These are phyloP conservation scores for Drosophila erecta DNA, from an alignment of 1,140 invertebrate genomes.

Conservation along the genomic window DNA sequence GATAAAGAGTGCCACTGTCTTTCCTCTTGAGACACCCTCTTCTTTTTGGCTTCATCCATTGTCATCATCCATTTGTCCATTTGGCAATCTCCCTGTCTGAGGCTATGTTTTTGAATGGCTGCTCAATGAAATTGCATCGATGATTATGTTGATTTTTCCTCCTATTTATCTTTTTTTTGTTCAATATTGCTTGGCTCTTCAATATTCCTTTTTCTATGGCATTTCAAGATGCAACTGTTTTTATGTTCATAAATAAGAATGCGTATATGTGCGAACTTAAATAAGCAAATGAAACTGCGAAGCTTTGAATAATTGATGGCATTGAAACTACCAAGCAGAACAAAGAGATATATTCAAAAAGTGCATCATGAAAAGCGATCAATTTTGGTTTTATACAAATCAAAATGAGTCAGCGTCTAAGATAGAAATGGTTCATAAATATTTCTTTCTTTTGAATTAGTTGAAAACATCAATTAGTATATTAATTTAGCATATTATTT, in stretches of 20 bases:
- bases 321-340: slow-evolving; percentile 27
- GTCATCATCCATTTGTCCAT: slow-evolving; percentile 61
- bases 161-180: slow-evolving; percentile 16
- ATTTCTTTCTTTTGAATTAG: too few relatives aligned
- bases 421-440: too few relatives aligned
- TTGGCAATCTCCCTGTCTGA: slow-evolving; percentile 21
- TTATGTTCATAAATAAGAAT: slow-evolving; percentile 69
- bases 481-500: too few relatives aligned
- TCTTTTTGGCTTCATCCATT: slow-evolving; percentile 31
- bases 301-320: slow-evolving; percentile 77
- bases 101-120: slow-evolving; percentile 78
- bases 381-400: slow-evolving; percentile 28
- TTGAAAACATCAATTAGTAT: too few relatives aligned
- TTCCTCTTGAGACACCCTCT: background rate
- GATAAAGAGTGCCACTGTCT: background rate
- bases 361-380: slow-evolving; percentile 60
- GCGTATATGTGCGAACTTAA: slow-evolving; percentile 28
- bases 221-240: slow-evolving; percentile 49
- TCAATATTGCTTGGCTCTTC: slow-evolving; percentile 47
- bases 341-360: slow-evolving; percentile 30
- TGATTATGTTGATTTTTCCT: slow-evolving; percentile 76
- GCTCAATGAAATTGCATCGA: slow-evolving; percentile 78
- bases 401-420: background rate
- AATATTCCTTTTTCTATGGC: slow-evolving; percentile 36
- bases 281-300: slow-evolving; percentile 65